These are phyloP conservation scores for Microtus montanus DNA, from an alignment of 2,113 vertebrate genomes.

Conservation along the genomic window DNA sequence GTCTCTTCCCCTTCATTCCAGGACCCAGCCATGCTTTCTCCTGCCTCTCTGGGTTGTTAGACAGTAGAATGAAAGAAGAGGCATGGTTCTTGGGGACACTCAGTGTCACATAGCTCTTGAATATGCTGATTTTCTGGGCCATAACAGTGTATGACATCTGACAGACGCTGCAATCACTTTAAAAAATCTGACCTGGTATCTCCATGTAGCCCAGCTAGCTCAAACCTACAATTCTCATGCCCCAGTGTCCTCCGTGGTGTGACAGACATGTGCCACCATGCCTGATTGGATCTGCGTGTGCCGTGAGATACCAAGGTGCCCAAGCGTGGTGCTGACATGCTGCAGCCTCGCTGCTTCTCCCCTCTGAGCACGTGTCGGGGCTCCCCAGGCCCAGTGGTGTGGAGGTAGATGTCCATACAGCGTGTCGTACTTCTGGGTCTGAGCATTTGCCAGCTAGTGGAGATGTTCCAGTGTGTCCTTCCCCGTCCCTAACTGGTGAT, in stretches of 20 bases:
- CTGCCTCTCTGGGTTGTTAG: neutral
- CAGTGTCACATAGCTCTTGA: neutral
- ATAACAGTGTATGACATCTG: neutral
- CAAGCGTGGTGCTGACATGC: neutral
- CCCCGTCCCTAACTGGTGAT: neutral
- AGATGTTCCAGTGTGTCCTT: neutral
- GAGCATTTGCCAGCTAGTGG: neutral
- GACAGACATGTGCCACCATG: neutral
- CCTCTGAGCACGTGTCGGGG: neutral
- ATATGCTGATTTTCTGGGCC: neutral
- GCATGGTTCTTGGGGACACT: neutral
- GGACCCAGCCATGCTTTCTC: neutral
- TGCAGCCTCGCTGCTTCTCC: neutral
- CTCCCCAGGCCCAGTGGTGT: neutral
- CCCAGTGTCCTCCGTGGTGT: neutral
- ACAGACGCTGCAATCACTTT: neutral
- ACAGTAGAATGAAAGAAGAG: neutral
- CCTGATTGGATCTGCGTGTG: neutral
- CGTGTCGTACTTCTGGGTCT: neutral
- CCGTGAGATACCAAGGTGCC: fast-evolving
- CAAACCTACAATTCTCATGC: neutral
- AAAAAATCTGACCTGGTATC: neutral
- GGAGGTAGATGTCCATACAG: neutral
- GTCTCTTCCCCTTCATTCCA: neutral
- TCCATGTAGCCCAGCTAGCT: neutral